Conservation (phyloP, 2,113 vertebrate species). For the Clarias gariepinus region DNA sequence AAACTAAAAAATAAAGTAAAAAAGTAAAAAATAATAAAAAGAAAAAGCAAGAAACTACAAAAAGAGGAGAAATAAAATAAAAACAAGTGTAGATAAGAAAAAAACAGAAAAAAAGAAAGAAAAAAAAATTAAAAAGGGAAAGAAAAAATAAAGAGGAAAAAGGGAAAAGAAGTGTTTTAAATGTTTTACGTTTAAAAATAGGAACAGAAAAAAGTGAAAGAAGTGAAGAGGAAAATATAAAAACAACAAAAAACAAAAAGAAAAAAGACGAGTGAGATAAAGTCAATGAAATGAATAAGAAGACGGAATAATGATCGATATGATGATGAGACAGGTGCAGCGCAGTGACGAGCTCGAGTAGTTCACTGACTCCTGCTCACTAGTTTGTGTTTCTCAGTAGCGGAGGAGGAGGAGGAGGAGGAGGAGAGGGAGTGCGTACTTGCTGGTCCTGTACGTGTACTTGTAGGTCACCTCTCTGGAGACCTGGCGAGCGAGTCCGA, state of each 20-base stretch:
- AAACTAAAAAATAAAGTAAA: background rate
- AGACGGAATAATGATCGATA: too few relatives aligned
- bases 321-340: background rate
- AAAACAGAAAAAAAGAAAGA: background rate
- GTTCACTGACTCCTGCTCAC: background rate
- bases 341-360: too few relatives aligned
- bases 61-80: background rate
- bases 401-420: background rate
- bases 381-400: background rate
- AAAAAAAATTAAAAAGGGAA: background rate
- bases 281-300: too few relatives aligned
- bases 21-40: background rate
- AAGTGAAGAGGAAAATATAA: too few relatives aligned
- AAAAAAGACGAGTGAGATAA: too few relatives aligned
- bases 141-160: background rate
- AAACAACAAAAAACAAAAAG: background rate
- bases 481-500: conserved; percentile 82
- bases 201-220: background rate
- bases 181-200: too few relatives aligned
- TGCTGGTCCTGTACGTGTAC: conserved; percentile 86
- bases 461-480: conserved; percentile 90
- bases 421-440: conserved; percentile 68
- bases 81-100: background rate
- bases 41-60: too few relatives aligned
- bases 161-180: too few relatives aligned